Percentiles rank a stretch among this genome's conserved stretches.
Conservation (phyloP, 2,888 invertebrate species). For the Athalia circularis region DNA sequence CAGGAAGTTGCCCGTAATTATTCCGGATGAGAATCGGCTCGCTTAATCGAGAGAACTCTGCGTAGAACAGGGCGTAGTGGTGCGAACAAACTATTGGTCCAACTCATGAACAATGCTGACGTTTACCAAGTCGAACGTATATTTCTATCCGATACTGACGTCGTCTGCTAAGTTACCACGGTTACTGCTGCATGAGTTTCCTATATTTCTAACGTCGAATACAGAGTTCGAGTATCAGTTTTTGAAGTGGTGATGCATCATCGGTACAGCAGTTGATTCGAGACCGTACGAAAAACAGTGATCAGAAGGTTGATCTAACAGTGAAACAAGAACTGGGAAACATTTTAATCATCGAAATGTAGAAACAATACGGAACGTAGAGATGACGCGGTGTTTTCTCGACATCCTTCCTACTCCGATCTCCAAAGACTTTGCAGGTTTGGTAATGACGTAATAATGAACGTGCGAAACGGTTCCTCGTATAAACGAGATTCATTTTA, state of each 20-base stretch:
- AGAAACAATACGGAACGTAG: too few species aligned
- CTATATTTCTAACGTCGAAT: too few species aligned
- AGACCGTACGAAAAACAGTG: not conserved
- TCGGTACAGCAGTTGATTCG: too few species aligned
- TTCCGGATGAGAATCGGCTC: not conserved
- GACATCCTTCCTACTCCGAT: too few species aligned
- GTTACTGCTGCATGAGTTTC: not conserved
- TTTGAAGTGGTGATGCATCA: too few species aligned
- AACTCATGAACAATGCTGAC: slow-evolving; percentile 17
- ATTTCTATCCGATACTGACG: slow-evolving; percentile 14
- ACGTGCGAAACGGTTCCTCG: not conserved
- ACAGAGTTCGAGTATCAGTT: too few species aligned
- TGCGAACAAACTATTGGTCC: slow-evolving; percentile 26
- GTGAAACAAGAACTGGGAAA: not conserved
- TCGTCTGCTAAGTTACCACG: slow-evolving; percentile 27
- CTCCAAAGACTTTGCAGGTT: too few species aligned
- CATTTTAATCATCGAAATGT: not conserved
- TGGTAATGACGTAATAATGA: too few species aligned
- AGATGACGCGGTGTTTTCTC: too few species aligned
- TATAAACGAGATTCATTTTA: slow-evolving; percentile 8
- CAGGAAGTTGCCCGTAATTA: not conserved
- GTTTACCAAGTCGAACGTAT: slow-evolving; percentile 3
- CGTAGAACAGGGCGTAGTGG: not conserved
- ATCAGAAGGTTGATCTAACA: not conserved
- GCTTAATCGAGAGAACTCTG: not conserved